Evolutionary conservation across 2,888 invertebrate genomes (phyloP).

Genomic region (Plebejus anna): DNA sequence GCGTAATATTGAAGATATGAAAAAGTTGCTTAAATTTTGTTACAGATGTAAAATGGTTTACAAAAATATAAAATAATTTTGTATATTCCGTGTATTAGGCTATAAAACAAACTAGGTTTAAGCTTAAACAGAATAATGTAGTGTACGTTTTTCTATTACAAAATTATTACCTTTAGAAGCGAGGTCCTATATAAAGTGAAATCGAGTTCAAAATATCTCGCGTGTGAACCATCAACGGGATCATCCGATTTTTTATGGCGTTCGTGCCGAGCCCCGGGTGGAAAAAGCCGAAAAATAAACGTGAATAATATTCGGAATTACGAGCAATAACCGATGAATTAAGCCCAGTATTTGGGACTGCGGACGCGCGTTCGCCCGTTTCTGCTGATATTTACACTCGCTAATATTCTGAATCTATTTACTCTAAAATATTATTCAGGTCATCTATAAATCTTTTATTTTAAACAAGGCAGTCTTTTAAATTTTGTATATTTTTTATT

Average conservation of each 20-base stretch:
- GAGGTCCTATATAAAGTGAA: slow-evolving; percentile 42
- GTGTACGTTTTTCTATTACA: slow-evolving; percentile 5
- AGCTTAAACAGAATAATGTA: background rate
- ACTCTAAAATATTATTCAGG: background rate
- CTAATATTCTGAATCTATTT: slow-evolving; percentile 13
- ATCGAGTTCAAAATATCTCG: slow-evolving; percentile 54
- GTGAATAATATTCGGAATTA: slow-evolving; percentile 65
- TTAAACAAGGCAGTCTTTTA: background rate
- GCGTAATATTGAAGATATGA: background rate
- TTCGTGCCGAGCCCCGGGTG: slow-evolving; percentile 39
- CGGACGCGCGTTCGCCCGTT: slow-evolving; percentile 30
- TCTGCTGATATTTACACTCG: slow-evolving; percentile 17
- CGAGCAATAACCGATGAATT: slow-evolving; percentile 65
- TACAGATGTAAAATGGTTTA: background rate
- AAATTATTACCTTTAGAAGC: background rate
- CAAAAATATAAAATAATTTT: background rate
- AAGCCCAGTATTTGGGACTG: slow-evolving; percentile 44
- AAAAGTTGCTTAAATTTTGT: background rate
- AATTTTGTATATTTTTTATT: no score
- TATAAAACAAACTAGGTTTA: background rate
- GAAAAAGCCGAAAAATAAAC: slow-evolving; percentile 64
- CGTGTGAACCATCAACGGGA: slow-evolving; percentile 63
- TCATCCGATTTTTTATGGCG: slow-evolving; percentile 70
- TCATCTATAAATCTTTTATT: background rate
- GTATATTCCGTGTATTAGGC: background rate